phyloP scores from a whole-genome alignment of 23 tunicate species.

The Ascidia mentula region DNA sequence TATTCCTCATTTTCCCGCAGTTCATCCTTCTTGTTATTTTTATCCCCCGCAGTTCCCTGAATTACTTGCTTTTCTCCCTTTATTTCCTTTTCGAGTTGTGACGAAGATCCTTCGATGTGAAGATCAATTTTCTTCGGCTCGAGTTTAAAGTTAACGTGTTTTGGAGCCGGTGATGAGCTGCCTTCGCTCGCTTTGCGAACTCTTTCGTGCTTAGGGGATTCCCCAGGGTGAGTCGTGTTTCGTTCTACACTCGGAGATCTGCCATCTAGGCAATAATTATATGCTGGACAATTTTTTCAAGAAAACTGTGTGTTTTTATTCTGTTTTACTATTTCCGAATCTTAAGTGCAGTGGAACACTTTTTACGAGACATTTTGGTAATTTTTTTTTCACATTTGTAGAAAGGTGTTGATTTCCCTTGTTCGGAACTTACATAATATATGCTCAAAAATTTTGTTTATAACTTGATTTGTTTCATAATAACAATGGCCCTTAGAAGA shows the following conservation, averaged over 20 bases:
- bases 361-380: too few relatives aligned
- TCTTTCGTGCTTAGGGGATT: not conserved
- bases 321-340: too few relatives aligned
- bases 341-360: too few relatives aligned
- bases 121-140: constrained; percentile 19
- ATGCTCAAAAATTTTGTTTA: too few relatives aligned
- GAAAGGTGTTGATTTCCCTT: too few relatives aligned
- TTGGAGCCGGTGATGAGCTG: not conserved
- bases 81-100: not conserved
- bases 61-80: not conserved
- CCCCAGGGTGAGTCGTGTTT: not conserved
- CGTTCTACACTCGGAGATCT: not conserved
- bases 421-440: too few relatives aligned
- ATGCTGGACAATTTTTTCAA: too few relatives aligned
- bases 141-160: constrained; percentile 3
- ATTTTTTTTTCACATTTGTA: too few relatives aligned
- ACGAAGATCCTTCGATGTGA: constrained; percentile 32
- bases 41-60: not conserved
- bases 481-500: too few relatives aligned
- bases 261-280: not conserved
- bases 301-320: too few relatives aligned
- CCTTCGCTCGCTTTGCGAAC: not conserved
- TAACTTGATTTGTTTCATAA: too few relatives aligned
- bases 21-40: constrained; percentile 21
- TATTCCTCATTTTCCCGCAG: constrained; percentile 34